Base-by-base conservation (phyloP, 2,888 invertebrate species). In the Clepsis dumicolana region DNA sequence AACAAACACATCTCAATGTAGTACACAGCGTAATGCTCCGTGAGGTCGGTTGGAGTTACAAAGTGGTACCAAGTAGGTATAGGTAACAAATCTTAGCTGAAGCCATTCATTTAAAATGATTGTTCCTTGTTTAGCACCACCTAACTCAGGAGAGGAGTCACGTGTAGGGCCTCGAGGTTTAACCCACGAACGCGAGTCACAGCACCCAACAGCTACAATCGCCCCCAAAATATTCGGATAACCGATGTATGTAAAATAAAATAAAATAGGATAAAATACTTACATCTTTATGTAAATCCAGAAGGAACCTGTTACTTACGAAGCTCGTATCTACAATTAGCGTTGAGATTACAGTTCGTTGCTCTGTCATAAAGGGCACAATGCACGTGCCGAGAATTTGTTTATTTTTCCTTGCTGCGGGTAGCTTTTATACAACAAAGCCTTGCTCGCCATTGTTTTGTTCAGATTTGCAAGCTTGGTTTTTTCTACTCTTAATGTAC, bases 351-450 rank as follows among this genome's bases (percentile, higher is more conserved):
- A 67, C 61, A 67, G 60, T 35, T 57, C 41, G 65, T 25, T 52
- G 57, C 60, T 24, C 52, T 29, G 29, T 52, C 63, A 68, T 59
- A 70, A 72, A 70, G 50, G 64, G 56, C 63, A 63, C 67, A 63
- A 63, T 54, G 41, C 62, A 66, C 61, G 69, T 65, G 70, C 54
- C 21, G 59, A n/a, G 21, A 60, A 64, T 73, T 74, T 76, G 73
- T 78, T 79, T 80, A 74, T 77, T 77, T 77, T 80, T 74, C 75
- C 74, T 75, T 74, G 76, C 66, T 73, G 73, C 63, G 56, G 53
- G 68, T 64, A 66, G 71, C 75, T 73, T 72, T 65, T 52, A 61
- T 64, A 66, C 56, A 71, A 70, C 72, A 74, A 72, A 71, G 73
- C 69, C 57, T 48, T 62, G 52, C 66, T 50, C 64, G 64, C 65